Conservation (phyloP, 2,797 vertebrate genomes). For the Vespertilio murinus region DNA sequence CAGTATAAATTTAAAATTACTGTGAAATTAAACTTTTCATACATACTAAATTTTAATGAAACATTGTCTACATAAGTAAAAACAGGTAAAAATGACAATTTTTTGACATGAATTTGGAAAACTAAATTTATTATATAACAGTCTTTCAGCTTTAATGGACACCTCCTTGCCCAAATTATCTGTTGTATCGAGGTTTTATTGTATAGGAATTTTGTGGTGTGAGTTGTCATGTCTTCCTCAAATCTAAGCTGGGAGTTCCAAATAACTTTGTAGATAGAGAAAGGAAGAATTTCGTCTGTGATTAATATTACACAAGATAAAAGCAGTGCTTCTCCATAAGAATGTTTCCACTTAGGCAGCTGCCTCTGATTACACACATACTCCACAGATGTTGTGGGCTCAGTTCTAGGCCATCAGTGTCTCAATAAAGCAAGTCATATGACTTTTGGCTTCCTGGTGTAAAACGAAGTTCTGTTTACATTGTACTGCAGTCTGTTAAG, state of each 20-base stretch:
- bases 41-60: too few species aligned
- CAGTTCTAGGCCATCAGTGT: neutral
- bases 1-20: too few species aligned
- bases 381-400: too few species aligned
- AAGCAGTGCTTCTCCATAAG: neutral
- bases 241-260: neutral
- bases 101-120: too few species aligned
- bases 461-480: neutral
- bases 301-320: neutral
- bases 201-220: neutral
- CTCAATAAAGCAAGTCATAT: neutral
- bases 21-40: too few species aligned
- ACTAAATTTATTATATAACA: too few species aligned
- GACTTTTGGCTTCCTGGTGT: neutral
- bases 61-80: too few species aligned
- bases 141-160: too few species aligned
- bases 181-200: too few species aligned
- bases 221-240: neutral
- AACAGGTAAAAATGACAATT: too few species aligned
- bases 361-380: neutral
- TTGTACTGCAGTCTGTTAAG: neutral
- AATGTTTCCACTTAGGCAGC: neutral
- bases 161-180: too few species aligned
- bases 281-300: neutral
- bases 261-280: neutral